These are phyloP conservation scores for Drosophila ustulata DNA, from an alignment of 2,888 invertebrate genomes.

Conservation along the genomic window DNA sequence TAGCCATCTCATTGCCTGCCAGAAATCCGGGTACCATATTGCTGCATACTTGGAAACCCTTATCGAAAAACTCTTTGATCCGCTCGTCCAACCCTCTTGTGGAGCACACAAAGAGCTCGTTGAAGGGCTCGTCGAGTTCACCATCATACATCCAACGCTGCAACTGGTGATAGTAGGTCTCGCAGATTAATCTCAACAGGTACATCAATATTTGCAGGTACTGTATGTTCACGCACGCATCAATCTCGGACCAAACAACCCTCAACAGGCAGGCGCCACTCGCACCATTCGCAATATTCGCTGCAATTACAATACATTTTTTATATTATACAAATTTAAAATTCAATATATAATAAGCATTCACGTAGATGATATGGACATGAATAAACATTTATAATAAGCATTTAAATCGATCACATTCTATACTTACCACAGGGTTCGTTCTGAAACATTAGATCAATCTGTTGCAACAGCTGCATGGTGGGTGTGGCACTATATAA, in stretches of 20 bases:
- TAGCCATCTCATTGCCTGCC: constrained; percentile 87
- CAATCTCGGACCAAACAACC: constrained; percentile 82
- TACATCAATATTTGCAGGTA: constrained; percentile 81
- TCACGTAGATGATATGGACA: too few species aligned
- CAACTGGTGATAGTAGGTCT: constrained; percentile 86
- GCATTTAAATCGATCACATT: too few species aligned
- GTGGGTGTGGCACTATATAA: constrained; percentile 69
- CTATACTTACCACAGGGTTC: constrained; percentile 75
- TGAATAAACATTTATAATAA: too few species aligned
- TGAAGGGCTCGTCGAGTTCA: constrained; percentile 90
- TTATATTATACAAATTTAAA: background rate
- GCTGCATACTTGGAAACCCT: constrained; percentile 79
- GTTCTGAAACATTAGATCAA: constrained; percentile 77
- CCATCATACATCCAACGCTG: constrained; percentile 95
- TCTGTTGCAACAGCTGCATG: constrained; percentile 76
- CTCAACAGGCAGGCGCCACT: constrained; percentile 82
- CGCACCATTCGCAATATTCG: constrained; percentile 66
- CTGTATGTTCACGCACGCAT: constrained; percentile 76
- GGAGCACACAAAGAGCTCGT: constrained; percentile 92
- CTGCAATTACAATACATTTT: constrained; percentile 52
- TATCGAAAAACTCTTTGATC: constrained; percentile 84
- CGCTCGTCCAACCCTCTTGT: constrained; percentile 73
- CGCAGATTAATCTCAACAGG: constrained; percentile 81
- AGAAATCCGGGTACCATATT: constrained; percentile 89
- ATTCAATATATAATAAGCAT: background rate